These are phyloP conservation scores for Gouania willdenowi DNA, from an alignment of 2,797 vertebrate species.

Conservation along the genomic window DNA sequence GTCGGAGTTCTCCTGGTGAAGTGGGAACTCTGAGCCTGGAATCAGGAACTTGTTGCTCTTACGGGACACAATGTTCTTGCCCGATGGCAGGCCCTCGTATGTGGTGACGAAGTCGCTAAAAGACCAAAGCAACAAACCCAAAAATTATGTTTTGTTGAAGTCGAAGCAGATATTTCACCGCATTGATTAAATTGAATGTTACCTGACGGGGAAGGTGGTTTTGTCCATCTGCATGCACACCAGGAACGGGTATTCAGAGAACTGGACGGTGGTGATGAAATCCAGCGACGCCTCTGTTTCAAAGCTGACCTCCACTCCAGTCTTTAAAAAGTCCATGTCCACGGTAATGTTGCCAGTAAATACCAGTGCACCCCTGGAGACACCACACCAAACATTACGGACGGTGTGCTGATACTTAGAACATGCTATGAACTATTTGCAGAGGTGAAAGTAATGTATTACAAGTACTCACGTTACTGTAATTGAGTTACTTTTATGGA, in stretches of 20 bases:
- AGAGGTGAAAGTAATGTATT: no score
- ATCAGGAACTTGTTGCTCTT: slow-evolving; percentile 71
- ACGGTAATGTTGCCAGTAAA: slow-evolving; percentile 81
- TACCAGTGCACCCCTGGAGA: slow-evolving; percentile 79
- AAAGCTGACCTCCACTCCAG: slow-evolving; percentile 83
- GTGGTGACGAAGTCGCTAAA: slow-evolving; percentile 80
- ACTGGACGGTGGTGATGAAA: slow-evolving; percentile 94
- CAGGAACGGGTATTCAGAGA: slow-evolving; percentile 95
- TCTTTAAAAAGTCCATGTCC: slow-evolving; percentile 86
- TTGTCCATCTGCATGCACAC: slow-evolving; percentile 98
- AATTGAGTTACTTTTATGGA: no score
- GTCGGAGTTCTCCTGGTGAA: slow-evolving; percentile 95
- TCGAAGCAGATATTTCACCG: neutral
- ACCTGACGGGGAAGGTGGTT: slow-evolving; percentile 86
- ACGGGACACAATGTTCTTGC: slow-evolving; percentile 68
- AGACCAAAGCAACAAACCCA: neutral
- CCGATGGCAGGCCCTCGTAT: slow-evolving; percentile 83
- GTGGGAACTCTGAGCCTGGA: slow-evolving; percentile 88
- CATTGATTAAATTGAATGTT: neutral
- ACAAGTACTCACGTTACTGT: no score
- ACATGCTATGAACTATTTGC: no score
- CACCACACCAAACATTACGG: neutral
- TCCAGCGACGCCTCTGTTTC: slow-evolving; percentile 85
- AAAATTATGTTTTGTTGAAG: neutral
- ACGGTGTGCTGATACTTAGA: no score